phyloP scores from a whole-genome alignment of 1,140 invertebrate genomes.

The Brevipalpus yothersi region DNA sequence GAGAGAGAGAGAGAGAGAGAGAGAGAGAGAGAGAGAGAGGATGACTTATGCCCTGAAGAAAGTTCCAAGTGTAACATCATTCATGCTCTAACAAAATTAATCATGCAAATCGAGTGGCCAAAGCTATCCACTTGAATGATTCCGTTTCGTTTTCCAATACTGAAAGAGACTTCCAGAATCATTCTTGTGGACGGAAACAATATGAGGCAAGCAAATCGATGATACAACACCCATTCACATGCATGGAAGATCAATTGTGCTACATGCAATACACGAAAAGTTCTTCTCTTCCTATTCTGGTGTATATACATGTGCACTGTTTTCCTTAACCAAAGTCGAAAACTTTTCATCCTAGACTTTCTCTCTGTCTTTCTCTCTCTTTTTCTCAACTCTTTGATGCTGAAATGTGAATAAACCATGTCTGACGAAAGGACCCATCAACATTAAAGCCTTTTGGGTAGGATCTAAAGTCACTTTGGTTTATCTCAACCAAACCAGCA shows the following conservation, averaged over 20 bases:
- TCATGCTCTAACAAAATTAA: background rate
- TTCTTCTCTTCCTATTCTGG: background rate
- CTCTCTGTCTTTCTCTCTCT: background rate
- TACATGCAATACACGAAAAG: background rate
- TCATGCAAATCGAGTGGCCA: background rate
- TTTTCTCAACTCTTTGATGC: background rate
- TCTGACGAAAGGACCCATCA: too few species aligned
- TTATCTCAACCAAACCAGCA: too few species aligned
- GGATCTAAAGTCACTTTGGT: too few species aligned
- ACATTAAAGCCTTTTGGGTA: too few species aligned
- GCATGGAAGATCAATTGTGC: background rate
- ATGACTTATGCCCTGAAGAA: background rate
- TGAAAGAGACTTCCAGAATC: background rate
- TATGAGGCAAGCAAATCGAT: background rate
- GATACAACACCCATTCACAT: background rate
- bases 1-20: slow-evolving; percentile 1
- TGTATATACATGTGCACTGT: background rate
- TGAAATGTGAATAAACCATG: background rate
- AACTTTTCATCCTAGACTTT: background rate
- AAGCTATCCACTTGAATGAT: background rate
- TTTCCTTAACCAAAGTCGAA: background rate
- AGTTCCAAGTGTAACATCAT: background rate
- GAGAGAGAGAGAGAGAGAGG: background rate
- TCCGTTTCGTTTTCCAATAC: too few species aligned
- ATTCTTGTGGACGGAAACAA: background rate